Percentiles rank a stretch among this genome's conserved stretches.
Evolutionary conservation across 2,797 vertebrate species (phyloP).

Genomic region (Mormyrus proboscirostris): DNA sequence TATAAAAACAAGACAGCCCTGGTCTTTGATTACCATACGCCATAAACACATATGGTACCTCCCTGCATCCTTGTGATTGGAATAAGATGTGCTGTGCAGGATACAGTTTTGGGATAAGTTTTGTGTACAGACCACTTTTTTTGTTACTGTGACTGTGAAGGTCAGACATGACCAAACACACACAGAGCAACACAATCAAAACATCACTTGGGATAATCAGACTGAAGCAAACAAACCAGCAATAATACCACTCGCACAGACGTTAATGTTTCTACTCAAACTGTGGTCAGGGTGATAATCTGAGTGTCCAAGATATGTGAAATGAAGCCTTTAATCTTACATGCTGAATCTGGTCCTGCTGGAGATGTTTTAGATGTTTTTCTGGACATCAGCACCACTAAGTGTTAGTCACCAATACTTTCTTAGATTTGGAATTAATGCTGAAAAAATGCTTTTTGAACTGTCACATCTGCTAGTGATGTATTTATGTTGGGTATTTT

Average conservation of each 20-base stretch:
- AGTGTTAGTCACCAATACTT: background rate
- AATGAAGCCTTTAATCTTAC: background rate
- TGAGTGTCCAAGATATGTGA: background rate
- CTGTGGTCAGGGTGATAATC: background rate
- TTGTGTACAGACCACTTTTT: background rate
- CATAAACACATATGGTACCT: background rate
- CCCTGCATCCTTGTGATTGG: background rate
- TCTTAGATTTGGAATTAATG: background rate
- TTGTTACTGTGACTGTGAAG: background rate
- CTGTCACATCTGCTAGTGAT: background rate
- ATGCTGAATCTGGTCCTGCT: background rate
- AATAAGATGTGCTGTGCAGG: background rate
- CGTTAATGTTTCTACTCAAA: background rate
- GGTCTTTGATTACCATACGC: background rate
- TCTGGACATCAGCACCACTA: background rate
- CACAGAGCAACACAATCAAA: background rate
- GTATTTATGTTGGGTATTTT: background rate
- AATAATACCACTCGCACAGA: background rate
- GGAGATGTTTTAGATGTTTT: conserved; percentile 6
- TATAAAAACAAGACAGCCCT: background rate
- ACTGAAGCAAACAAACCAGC: background rate
- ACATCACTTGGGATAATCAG: background rate
- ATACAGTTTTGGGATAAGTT: background rate
- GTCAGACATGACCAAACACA: conserved; percentile 12
- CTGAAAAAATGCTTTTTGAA: background rate